A percentile compares a stretch with the other conserved stretches of the same genome.
phyloP scores from a whole-genome alignment of 1,140 invertebrate genomes.

The Eupeodes corollae region DNA sequence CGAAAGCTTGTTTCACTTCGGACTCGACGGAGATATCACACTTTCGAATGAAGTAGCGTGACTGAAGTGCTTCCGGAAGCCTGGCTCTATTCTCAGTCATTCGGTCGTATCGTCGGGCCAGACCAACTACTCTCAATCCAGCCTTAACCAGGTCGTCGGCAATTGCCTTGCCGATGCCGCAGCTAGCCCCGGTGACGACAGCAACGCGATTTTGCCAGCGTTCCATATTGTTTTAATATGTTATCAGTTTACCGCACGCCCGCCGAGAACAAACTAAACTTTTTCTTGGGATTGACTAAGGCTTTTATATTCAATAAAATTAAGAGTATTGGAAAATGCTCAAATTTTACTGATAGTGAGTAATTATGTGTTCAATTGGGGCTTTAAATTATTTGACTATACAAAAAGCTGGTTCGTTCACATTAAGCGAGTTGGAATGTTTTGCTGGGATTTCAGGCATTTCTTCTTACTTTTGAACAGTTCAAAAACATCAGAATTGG shows the following conservation, averaged over 20 bases:
- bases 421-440: no score
- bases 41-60: conserved; percentile 39
- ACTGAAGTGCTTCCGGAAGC: conserved; percentile 17
- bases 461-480: no score
- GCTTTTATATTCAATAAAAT: background rate
- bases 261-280: no score
- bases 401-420: no score
- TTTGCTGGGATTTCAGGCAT: no score
- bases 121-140: conserved; percentile 44
- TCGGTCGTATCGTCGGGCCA: conserved; percentile 27
- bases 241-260: background rate
- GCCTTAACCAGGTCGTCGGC: conserved; percentile 39
- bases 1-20: conserved; percentile 53
- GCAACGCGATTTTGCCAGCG: conserved; percentile 49
- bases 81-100: conserved; percentile 22
- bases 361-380: no score
- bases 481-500: no score
- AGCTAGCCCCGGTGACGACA: conserved; percentile 51
- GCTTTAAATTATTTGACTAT: no score
- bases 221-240: no score
- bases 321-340: background rate
- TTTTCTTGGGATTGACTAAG: no score
- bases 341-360: no score
- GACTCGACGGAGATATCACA: conserved; percentile 55
- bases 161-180: conserved; percentile 48